Evolutionary conservation across 2,797 vertebrate species (phyloP).

Genomic region (Catharus ustulatus): DNA sequence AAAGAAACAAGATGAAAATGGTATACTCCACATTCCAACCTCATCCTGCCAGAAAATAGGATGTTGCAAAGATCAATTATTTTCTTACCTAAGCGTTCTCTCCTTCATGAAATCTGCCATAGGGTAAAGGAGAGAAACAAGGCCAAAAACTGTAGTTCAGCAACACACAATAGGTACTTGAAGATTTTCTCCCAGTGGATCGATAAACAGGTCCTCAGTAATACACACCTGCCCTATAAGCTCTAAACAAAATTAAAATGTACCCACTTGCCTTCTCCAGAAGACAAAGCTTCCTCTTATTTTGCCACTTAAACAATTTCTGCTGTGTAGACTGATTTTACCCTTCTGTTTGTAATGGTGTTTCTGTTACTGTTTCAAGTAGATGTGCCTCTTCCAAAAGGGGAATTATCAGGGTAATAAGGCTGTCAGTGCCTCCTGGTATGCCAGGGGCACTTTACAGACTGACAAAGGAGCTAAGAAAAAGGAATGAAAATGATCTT

Average conservation of each 20-base stretch:
- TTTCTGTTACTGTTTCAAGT: neutral
- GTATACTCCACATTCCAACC: neutral
- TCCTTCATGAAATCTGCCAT: neutral
- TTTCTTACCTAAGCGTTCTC: neutral
- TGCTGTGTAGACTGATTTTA: neutral
- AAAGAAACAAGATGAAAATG: neutral
- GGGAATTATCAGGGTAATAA: neutral
- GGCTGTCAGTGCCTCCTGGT: neutral
- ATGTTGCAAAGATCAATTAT: neutral
- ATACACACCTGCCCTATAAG: neutral
- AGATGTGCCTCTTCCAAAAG: neutral
- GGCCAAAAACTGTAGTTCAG: neutral
- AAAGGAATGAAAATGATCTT: neutral
- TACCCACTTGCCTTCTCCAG: neutral
- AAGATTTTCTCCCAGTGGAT: neutral
- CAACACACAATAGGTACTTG: neutral
- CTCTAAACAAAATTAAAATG: neutral
- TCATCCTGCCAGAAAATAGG: neutral
- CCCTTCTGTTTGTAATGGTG: neutral
- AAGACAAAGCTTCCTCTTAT: neutral
- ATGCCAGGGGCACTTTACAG: neutral
- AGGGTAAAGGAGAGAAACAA: neutral
- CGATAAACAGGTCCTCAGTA: neutral
- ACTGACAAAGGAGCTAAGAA: neutral
- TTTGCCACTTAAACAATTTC: neutral